phyloP scores from a whole-genome alignment of 1,140 invertebrate genomes.

The Cryptotermes secundus region DNA sequence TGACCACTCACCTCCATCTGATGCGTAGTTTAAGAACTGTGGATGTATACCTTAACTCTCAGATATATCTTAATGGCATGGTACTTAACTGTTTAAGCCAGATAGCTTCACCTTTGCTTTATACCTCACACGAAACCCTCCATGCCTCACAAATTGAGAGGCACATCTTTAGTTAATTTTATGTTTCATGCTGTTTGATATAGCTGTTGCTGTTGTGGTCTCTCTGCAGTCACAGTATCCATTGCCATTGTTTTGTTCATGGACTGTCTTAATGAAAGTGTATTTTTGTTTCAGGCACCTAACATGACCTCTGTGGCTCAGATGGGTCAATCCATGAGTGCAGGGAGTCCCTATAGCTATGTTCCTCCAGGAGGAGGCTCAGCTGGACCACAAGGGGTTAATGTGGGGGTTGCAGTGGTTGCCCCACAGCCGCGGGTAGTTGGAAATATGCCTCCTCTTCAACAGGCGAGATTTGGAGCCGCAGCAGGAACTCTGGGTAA shows the following conservation, averaged over 20 bases:
- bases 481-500: slow-evolving; percentile 41
- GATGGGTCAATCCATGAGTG: slow-evolving; percentile 29
- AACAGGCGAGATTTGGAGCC: slow-evolving; percentile 47
- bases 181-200: not conserved
- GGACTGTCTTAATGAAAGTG: not conserved
- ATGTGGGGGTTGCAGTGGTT: slow-evolving; percentile 48
- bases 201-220: not conserved
- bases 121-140: too few species aligned
- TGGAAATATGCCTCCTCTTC: slow-evolving; percentile 48
- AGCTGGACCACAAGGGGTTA: slow-evolving; percentile 44
- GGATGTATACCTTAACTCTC: too few species aligned
- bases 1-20: too few species aligned
- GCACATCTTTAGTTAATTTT: not conserved
- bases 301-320: slow-evolving; percentile 43
- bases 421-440: slow-evolving; percentile 56
- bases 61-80: too few species aligned
- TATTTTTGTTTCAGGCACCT: slow-evolving; percentile 45
- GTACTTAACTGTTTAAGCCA: too few species aligned
- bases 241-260: not conserved
- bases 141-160: not conserved
- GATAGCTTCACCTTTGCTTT: too few species aligned
- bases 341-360: slow-evolving; percentile 36
- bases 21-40: too few species aligned
- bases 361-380: slow-evolving; percentile 33
- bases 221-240: not conserved